Percentiles rank a stretch among this genome's conserved stretches.
phyloP scores from a whole-genome alignment of 2,113 vertebrate species.

The Megaleporinus macrocephalus region DNA sequence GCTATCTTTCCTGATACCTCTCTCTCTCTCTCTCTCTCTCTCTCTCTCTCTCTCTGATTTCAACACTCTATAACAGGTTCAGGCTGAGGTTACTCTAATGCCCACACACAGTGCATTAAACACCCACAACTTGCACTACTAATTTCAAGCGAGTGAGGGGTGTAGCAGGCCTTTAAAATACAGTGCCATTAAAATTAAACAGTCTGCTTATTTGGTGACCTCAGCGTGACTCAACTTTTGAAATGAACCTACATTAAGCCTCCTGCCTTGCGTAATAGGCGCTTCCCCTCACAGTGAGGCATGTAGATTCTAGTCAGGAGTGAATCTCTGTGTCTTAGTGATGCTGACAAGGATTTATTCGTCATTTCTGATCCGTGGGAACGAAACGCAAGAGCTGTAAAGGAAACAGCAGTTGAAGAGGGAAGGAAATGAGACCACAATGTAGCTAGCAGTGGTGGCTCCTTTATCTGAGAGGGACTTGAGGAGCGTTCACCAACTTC shows the following conservation, averaged over 20 bases:
- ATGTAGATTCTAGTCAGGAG: background rate
- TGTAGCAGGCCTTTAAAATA: background rate
- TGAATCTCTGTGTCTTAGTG: background rate
- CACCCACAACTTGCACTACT: background rate
- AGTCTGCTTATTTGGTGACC: background rate
- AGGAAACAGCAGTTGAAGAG: background rate
- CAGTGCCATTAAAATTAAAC: background rate
- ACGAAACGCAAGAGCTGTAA: background rate
- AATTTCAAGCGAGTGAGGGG: background rate
- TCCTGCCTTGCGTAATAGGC: background rate
- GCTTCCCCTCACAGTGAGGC: background rate
- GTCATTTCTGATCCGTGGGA: background rate
- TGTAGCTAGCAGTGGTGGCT: background rate
- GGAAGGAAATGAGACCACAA: background rate
- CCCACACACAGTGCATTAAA: background rate
- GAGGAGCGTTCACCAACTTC: too few relatives aligned
- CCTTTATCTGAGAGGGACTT: background rate
- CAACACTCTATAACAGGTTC: background rate
- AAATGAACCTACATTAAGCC: background rate
- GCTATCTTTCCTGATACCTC: background rate
- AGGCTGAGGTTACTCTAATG: constrained; percentile 8
- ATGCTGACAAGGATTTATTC: background rate
- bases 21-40: background rate
- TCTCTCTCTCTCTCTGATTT: background rate
- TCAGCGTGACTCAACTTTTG: background rate